A percentile compares a stretch with the other conserved stretches of the same genome.
phyloP scores from a whole-genome alignment of 1,140 invertebrate genomes.

The Cyclargus thomasi region DNA sequence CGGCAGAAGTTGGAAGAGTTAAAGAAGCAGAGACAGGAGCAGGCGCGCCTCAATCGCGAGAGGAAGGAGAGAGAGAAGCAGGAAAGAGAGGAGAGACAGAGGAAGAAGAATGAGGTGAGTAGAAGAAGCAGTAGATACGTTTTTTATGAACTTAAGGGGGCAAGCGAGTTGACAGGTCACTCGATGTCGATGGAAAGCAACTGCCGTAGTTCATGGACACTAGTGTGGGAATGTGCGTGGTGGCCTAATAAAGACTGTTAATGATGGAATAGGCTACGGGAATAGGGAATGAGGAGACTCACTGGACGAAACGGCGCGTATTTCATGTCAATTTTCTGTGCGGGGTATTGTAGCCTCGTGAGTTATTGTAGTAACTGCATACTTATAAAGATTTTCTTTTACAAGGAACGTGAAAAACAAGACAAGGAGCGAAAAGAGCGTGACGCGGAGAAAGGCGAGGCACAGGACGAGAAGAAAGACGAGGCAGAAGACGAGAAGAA shows the following conservation, averaged over 20 bases:
- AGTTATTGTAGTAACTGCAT: too few relatives aligned
- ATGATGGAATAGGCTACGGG: too few relatives aligned
- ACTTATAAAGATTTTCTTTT: slow-evolving; percentile 10
- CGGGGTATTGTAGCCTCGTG: too few relatives aligned
- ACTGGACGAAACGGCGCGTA: too few relatives aligned
- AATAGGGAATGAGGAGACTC: not conserved
- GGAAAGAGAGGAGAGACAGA: slow-evolving; percentile 54
- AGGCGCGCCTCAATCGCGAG: slow-evolving; percentile 11
- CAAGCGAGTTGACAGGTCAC: too few relatives aligned
- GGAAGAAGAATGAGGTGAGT: slow-evolving; percentile 49
- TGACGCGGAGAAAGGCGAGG: slow-evolving; percentile 42
- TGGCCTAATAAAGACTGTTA: too few relatives aligned
- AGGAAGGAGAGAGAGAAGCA: slow-evolving; percentile 33
- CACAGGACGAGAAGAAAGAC: slow-evolving; percentile 29
- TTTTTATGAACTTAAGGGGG: too few relatives aligned
- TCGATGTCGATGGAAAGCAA: too few relatives aligned
- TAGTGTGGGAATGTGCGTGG: too few relatives aligned
- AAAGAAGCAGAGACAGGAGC: slow-evolving; percentile 44
- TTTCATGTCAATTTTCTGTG: too few relatives aligned
- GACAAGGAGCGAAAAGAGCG: slow-evolving; percentile 60
- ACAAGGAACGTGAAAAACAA: slow-evolving; percentile 44
- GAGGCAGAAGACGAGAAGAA: slow-evolving; percentile 28
- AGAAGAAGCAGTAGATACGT: slow-evolving; percentile 2
- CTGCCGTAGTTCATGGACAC: too few relatives aligned
- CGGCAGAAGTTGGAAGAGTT: slow-evolving; percentile 44